phyloP scores from a whole-genome alignment of 2,113 vertebrate species.

The Oceanites oceanicus region DNA sequence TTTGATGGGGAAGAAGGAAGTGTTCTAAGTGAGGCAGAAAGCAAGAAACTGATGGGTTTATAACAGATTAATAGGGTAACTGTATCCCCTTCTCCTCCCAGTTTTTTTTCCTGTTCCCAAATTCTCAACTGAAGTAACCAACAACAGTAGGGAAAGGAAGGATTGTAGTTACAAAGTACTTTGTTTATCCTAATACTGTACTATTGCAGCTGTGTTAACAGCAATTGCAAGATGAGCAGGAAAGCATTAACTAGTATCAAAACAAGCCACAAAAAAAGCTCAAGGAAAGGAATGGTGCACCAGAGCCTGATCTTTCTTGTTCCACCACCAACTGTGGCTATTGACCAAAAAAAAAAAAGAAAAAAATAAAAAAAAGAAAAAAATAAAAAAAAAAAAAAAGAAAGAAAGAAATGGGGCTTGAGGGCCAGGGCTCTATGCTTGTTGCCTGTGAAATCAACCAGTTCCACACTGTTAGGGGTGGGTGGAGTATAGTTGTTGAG shows the following conservation, averaged over 20 bases:
- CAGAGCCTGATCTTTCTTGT: background rate
- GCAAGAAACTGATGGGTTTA: background rate
- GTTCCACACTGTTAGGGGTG: fast-evolving
- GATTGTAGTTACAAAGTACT: background rate
- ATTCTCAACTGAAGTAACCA: background rate
- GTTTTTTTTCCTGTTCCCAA: background rate
- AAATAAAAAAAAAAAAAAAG: background rate
- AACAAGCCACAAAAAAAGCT: background rate
- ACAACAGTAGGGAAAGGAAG: background rate
- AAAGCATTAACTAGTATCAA: background rate
- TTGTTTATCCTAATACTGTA: background rate
- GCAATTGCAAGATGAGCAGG: background rate
- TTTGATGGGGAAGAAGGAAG: background rate
- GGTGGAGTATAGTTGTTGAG: fast-evolving
- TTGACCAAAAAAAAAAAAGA: background rate
- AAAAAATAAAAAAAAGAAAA: too few relatives aligned
- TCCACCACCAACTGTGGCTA: background rate
- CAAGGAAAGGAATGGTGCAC: background rate
- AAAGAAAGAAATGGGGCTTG: background rate
- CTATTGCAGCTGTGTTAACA: background rate
- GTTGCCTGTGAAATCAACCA: background rate
- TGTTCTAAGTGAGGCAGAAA: background rate
- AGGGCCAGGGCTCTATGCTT: fast-evolving
- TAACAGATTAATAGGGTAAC: background rate
- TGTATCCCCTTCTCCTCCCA: background rate